Evolutionary conservation across 1,140 invertebrate species (phyloP), one percentile per base, ranked within the genome.

Genomic region (Lordiphosa collinella): DNA sequence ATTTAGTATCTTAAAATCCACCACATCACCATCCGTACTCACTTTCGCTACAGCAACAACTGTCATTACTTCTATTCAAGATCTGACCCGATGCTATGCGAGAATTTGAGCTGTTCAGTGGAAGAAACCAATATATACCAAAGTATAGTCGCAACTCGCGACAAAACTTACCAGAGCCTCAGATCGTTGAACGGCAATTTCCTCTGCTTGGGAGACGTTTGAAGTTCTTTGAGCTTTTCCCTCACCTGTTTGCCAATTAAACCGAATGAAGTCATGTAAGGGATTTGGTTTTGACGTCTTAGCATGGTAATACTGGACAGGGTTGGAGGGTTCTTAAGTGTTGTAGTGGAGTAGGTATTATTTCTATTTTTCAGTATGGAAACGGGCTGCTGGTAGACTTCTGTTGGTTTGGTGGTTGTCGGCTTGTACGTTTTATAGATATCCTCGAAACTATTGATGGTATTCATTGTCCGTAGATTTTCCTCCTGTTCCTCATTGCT

Each of bases 381-480:
- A 22, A 8, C 7, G 25, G 25, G 25, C 6, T 29, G 25, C 25
- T 29, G 25, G 7, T 29, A 7, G 7, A 29, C 6, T 29, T 29
- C 25, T 2, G 7, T 2, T n/a, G 38, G 16, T 41, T 41, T 18
- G 8, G 14, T 4, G 18, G 14, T 12, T 29, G 9, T 7, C n/a
- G 48, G 43, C 11, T 37, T 40, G 16, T 66, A 62, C 4, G 56
- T 67, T 13, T 53, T 62, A 22, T 54, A 57, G 2, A 67, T 29
- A 2, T 58, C 34, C 31, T 74, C 53, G 1, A 54, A 16, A 18
- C 58, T 74, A 2, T 25, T 18, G n/a, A 46, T 60, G 6, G 31
- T 46, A 10, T 8, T 46, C 16, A 61, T 40, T 25, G 47, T 61
- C 9, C 7, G 10, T 7, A 34, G 8, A 6, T n/a, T 47, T 0